phyloP scores from a whole-genome alignment of 2,113 vertebrate species.

The Holacanthus passer region DNA sequence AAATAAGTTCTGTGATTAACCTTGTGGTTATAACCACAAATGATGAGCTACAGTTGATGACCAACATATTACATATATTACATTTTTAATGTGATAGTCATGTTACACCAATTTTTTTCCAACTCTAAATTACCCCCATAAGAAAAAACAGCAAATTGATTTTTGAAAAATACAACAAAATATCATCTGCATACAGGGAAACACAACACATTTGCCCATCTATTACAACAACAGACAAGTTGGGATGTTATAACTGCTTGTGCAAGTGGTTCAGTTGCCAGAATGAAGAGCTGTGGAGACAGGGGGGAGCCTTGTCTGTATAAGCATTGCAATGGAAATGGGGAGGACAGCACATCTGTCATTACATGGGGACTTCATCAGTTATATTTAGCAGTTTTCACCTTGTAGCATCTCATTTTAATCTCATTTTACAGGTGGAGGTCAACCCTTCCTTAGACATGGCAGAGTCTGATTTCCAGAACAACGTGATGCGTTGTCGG shows the following conservation, averaged over 20 bases:
- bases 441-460: conserved; percentile 96
- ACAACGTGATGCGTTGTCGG: conserved; percentile 94
- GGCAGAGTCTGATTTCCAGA: conserved; percentile 96
- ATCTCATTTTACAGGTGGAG: conserved; percentile 86
- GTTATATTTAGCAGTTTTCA: neutral
- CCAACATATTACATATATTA: no score
- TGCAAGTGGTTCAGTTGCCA: neutral
- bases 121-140: neutral
- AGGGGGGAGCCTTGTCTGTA: neutral
- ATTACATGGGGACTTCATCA: neutral
- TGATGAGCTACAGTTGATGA: neutral
- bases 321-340: neutral
- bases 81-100: neutral
- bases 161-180: neutral
- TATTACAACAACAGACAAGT: neutral
- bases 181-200: neutral
- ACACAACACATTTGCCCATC: neutral
- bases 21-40: neutral
- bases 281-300: neutral
- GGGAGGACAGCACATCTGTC: neutral
- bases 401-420: neutral
- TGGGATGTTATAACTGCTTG: neutral
- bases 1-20: neutral
- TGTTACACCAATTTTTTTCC: neutral
- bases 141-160: neutral